These are phyloP conservation scores for Bufo bufo DNA, from an alignment of 2,113 vertebrate species.

Conservation along the genomic window DNA sequence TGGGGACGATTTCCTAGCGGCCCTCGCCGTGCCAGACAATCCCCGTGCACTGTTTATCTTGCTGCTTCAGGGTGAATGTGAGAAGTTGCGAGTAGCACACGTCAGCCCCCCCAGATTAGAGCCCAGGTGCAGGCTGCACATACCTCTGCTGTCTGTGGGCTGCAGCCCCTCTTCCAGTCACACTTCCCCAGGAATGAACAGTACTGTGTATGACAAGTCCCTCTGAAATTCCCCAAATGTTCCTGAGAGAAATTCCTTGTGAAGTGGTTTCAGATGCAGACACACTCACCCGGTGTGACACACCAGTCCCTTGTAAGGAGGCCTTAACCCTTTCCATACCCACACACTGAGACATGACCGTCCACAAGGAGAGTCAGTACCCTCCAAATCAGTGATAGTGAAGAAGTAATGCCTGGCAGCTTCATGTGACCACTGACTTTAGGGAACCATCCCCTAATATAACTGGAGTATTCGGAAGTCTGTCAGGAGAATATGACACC, in stretches of 20 bases:
- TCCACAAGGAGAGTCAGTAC: no score
- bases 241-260: slow-evolving; percentile 3
- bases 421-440: no score
- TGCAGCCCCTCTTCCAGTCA: not conserved
- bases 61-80: not conserved
- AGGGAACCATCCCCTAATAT: no score
- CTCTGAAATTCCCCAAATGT: slow-evolving; percentile 16
- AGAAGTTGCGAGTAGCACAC: slow-evolving; percentile 7
- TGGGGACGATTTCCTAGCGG: slow-evolving; percentile 27
- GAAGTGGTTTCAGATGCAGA: slow-evolving; percentile 23
- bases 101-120: not conserved
- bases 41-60: slow-evolving; percentile 6
- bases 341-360: not conserved
- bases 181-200: not conserved
- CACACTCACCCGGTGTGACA: not conserved
- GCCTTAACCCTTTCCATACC: not conserved
- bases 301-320: not conserved
- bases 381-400: no score
- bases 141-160: not conserved
- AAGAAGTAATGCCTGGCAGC: no score
- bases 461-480: no score
- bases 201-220: not conserved
- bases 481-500: no score
- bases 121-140: not conserved
- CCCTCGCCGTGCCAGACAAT: slow-evolving; percentile 1